Percentiles rank a stretch among this genome's conserved stretches.
Evolutionary conservation across 2,797 vertebrate species (phyloP).

Genomic region (Chrosomus eos): DNA sequence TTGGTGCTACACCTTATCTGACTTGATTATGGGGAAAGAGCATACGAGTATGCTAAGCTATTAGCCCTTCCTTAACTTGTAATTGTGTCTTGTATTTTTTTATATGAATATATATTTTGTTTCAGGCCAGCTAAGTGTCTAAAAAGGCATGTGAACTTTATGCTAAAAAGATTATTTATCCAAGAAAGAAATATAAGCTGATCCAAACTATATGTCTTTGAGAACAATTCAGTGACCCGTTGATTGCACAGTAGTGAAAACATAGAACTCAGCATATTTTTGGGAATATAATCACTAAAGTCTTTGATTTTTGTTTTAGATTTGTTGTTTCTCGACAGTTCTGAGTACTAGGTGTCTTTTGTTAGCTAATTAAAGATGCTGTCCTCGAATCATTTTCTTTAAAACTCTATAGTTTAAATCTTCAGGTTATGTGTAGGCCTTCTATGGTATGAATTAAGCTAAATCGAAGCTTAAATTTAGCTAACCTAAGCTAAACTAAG

Average conservation of each 20-base stretch:
- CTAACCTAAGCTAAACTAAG: slow-evolving; percentile 29
- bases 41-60: slow-evolving; percentile 73
- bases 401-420: slow-evolving; percentile 35
- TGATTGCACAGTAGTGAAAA: slow-evolving; percentile 78
- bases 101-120: slow-evolving; percentile 62
- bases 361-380: slow-evolving; percentile 46
- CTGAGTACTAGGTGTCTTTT: slow-evolving; percentile 27
- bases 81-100: slow-evolving; percentile 74
- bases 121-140: slow-evolving; percentile 77
- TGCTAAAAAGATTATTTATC: slow-evolving; percentile 80
- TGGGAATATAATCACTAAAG: slow-evolving; percentile 86
- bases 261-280: slow-evolving; percentile 76
- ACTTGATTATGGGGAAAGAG: slow-evolving; percentile 76
- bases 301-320: slow-evolving; percentile 63
- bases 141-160: slow-evolving; percentile 79
- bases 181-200: slow-evolving; percentile 81
- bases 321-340: slow-evolving; percentile 55
- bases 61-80: slow-evolving; percentile 70
- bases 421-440: slow-evolving; percentile 51
- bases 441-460: slow-evolving; percentile 46
- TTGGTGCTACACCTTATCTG: slow-evolving; percentile 75
- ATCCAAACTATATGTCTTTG: slow-evolving; percentile 74
- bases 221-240: slow-evolving; percentile 77
- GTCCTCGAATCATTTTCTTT: slow-evolving; percentile 36
- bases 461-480: slow-evolving; percentile 48